These are phyloP conservation scores for Apamea sordens DNA, from an alignment of 2,888 invertebrate species.

Conservation along the genomic window DNA sequence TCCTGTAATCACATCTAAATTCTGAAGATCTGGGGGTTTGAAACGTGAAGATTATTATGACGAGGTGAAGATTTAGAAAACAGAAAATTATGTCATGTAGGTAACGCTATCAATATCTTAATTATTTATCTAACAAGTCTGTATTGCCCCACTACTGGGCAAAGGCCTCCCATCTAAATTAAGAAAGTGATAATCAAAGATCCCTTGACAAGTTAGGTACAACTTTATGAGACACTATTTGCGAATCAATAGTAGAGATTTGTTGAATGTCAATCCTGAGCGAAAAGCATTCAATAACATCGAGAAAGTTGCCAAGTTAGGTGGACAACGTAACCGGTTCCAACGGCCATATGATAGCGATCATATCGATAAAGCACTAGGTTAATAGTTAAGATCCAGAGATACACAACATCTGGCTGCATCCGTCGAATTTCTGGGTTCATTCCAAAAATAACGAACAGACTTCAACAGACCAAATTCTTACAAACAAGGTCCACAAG, in stretches of 20 bases:
- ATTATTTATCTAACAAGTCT: background rate
- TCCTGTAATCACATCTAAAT: background rate
- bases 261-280: constrained; percentile 37
- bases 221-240: background rate
- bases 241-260: constrained; percentile 42
- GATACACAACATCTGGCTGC: constrained; percentile 55
- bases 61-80: background rate
- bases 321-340: constrained; percentile 80
- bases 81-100: background rate
- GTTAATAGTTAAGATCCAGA: constrained; percentile 66
- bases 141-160: background rate
- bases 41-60: background rate
- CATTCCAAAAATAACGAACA: constrained; percentile 35
- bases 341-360: constrained; percentile 76
- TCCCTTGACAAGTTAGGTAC: background rate
- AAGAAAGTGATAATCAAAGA: background rate
- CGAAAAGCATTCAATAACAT: constrained; percentile 73
- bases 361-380: constrained; percentile 78
- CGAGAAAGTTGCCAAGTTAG: constrained; percentile 84
- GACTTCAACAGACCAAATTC: constrained; percentile 13
- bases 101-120: background rate
- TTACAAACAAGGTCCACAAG: background rate
- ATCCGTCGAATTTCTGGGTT: constrained; percentile 42
- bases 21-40: background rate
- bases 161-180: background rate